These are phyloP conservation scores for Dromaius novaehollandiae DNA, from an alignment of 2,113 vertebrate species.

Conservation along the genomic window DNA sequence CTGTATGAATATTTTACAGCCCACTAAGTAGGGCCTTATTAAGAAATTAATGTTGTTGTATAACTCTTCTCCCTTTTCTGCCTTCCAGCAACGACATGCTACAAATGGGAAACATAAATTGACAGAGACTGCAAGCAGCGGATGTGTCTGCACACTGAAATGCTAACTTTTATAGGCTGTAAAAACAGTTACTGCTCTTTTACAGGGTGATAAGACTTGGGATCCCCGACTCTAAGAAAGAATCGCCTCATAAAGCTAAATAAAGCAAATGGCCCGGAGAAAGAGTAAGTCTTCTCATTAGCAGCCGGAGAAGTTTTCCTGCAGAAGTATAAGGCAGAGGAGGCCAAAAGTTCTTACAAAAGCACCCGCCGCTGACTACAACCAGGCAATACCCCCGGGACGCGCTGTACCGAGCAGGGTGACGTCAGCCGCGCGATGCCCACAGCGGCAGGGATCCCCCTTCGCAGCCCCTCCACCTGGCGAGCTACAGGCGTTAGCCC, in stretches of 20 bases:
- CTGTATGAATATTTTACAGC: not conserved
- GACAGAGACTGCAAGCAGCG: not conserved
- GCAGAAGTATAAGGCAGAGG: not conserved
- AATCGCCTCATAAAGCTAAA: not conserved
- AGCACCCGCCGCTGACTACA: not conserved
- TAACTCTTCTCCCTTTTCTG: not conserved
- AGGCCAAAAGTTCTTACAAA: not conserved
- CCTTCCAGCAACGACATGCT: not conserved
- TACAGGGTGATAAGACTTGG: not conserved
- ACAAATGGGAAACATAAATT: not conserved
- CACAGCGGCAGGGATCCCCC: accelerated
- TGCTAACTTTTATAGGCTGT: not conserved
- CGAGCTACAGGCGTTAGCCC: not conserved
- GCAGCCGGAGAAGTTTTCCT: not conserved
- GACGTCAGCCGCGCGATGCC: not conserved
- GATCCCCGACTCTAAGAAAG: not conserved
- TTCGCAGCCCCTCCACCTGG: not conserved
- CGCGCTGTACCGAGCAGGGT: accelerated
- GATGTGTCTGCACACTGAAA: not conserved
- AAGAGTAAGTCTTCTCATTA: not conserved
- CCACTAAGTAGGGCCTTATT: not conserved
- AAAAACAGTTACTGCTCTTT: not conserved
- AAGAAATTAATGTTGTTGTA: not conserved
- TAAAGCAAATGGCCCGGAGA: not conserved
- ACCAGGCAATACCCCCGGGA: not conserved